These are phyloP conservation scores for Holothuria scabra DNA, from an alignment of 53 echinoderm and acorn worm species.

Conservation along the genomic window DNA sequence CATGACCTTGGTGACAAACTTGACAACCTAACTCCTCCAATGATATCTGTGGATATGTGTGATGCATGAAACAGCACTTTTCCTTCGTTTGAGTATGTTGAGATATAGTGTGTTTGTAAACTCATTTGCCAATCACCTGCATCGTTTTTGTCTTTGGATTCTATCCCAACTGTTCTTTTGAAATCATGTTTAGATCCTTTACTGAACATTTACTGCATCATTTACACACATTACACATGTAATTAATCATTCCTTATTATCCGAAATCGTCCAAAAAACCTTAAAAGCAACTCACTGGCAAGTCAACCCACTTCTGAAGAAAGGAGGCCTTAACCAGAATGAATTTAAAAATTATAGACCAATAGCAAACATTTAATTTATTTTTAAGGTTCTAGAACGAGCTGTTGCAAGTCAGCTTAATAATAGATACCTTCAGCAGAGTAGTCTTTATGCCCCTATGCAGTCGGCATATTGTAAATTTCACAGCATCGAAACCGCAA, in stretches of 20 bases:
- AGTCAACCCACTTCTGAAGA: slow-evolving; percentile 40
- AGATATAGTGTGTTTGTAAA: not conserved
- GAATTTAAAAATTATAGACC: slow-evolving; percentile 42
- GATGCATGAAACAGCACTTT: slow-evolving; percentile 8
- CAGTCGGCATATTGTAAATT: too few relatives aligned
- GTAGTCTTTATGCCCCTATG: too few relatives aligned
- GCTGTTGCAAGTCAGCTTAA: too few relatives aligned
- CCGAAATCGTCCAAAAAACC: slow-evolving; percentile 6
- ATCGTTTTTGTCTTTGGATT: slow-evolving; percentile 2
- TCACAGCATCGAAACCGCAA: too few relatives aligned
- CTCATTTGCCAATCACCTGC: slow-evolving; percentile 5
- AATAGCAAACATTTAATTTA: too few relatives aligned
- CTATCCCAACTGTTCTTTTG: slow-evolving; percentile 13
- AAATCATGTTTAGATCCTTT: slow-evolving; percentile 29
- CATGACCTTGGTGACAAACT: slow-evolving; percentile 9
- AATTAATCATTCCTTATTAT: slow-evolving; percentile 34
- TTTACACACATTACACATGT: slow-evolving; percentile 7
- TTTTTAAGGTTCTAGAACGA: too few relatives aligned
- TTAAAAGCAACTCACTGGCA: slow-evolving; percentile 43
- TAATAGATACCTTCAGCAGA: too few relatives aligned
- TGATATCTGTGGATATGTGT: not conserved
- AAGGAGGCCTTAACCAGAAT: slow-evolving; percentile 32
- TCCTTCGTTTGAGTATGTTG: slow-evolving; percentile 4
- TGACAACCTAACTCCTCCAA: not conserved
- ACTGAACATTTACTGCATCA: too few relatives aligned